phyloP scores from a whole-genome alignment of 2,888 invertebrate species.

The Drosophila seclusa region DNA sequence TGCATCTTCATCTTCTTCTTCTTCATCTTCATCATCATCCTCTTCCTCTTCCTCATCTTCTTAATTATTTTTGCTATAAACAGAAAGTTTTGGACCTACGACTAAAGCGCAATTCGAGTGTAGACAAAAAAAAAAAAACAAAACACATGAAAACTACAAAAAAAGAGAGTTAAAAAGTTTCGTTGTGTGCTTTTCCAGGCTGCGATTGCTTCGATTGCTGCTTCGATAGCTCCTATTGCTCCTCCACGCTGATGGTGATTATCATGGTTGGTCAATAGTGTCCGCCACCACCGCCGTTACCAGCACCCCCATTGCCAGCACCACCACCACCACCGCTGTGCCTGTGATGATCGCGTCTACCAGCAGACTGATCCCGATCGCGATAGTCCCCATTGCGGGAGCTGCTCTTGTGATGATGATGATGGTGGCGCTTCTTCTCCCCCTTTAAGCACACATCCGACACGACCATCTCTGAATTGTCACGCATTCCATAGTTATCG shows the following conservation, averaged over 20 bases:
- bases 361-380: conserved; percentile 83
- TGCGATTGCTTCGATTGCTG: conserved; percentile 48
- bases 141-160: conserved; percentile 32
- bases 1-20: conserved; percentile 19
- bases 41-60: conserved; percentile 14
- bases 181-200: conserved; percentile 45
- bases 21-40: conserved; percentile 17
- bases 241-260: conserved; percentile 85
- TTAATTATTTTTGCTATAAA: conserved; percentile 57
- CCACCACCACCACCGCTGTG: conserved; percentile 81
- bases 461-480: conserved; percentile 91
- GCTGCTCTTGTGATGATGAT: conserved; percentile 85
- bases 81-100: conserved; percentile 54
- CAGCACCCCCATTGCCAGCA: conserved; percentile 69
- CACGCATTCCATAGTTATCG: conserved; percentile 87
- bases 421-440: conserved; percentile 85
- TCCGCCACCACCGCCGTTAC: conserved; percentile 82
- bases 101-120: conserved; percentile 42
- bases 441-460: conserved; percentile 87
- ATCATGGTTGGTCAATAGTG: conserved; percentile 85
- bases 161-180: conserved; percentile 38
- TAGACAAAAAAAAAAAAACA: conserved; percentile 30
- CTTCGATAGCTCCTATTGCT: conserved; percentile 72
- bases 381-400: conserved; percentile 84
- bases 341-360: conserved; percentile 84